phyloP scores from a whole-genome alignment of 2,113 vertebrate species.

The Platycercus adscitus region DNA sequence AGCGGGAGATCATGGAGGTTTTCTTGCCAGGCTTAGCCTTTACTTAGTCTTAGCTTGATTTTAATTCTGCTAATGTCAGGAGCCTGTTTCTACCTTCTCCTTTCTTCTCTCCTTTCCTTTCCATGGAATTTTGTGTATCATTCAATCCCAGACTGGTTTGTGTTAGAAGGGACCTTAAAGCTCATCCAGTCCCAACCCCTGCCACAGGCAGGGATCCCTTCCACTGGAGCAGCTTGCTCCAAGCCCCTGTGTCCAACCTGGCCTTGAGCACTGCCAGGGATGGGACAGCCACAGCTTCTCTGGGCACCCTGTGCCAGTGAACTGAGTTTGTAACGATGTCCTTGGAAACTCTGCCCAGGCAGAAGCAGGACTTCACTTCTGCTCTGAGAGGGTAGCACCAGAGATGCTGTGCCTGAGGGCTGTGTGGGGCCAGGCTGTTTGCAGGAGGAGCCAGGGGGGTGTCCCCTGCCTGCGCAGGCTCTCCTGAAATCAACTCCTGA shows the following conservation, averaged over 20 bases:
- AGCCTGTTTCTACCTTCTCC: neutral
- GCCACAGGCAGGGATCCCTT: neutral
- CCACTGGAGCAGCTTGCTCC: neutral
- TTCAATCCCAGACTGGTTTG: neutral
- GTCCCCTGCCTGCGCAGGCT: too few species aligned
- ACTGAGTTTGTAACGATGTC: neutral
- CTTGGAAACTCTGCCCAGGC: neutral
- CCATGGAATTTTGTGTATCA: neutral
- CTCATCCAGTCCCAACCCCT: neutral
- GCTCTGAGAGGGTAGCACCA: neutral
- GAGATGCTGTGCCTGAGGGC: too few species aligned
- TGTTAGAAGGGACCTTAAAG: neutral
- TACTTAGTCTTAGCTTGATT: neutral
- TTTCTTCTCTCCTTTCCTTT: neutral
- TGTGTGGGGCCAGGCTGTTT: neutral
- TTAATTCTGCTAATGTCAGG: neutral
- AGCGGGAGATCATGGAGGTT: fast-evolving
- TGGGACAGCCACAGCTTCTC: neutral
- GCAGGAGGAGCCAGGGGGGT: neutral
- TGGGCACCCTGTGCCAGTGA: neutral
- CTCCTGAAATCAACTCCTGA: neutral
- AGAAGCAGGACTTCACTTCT: fast-evolving
- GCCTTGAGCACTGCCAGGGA: neutral
- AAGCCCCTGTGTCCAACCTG: neutral
- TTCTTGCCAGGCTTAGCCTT: fast-evolving